A percentile compares a stretch with the other conserved stretches of the same genome.
phyloP scores from a whole-genome alignment of 2,797 vertebrate species.

The Staurois parvus region DNA sequence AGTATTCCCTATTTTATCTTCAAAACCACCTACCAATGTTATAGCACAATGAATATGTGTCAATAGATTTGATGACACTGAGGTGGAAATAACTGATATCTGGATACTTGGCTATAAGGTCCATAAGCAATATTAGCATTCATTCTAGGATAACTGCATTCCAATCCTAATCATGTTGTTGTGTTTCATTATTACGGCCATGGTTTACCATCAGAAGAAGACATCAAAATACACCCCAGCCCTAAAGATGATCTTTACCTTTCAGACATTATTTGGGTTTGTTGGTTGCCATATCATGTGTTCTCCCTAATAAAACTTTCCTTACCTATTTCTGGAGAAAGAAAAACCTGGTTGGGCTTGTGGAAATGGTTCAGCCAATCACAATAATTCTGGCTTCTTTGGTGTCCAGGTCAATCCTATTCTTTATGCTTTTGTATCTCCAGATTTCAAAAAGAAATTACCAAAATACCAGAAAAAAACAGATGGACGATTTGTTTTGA shows the following conservation, averaged over 20 bases:
- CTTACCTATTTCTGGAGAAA: neutral
- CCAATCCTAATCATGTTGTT: neutral
- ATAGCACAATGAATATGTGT: neutral
- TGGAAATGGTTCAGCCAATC: neutral
- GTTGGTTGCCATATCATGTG: neutral
- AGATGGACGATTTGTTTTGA: neutral
- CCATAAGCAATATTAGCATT: neutral
- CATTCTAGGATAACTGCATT: neutral
- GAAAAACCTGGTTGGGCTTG: neutral
- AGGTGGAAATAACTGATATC: neutral
- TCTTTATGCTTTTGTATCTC: neutral
- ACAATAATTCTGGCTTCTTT: neutral
- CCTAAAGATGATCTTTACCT: neutral
- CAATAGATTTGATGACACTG: neutral
- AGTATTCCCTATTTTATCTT: neutral
- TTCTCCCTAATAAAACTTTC: neutral
- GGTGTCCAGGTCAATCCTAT: neutral
- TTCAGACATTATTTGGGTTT: neutral
- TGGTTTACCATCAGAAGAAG: neutral
- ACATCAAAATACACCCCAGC: neutral
- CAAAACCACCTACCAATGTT: neutral
- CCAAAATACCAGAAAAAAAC: neutral
- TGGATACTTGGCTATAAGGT: neutral
- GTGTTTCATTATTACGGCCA: neutral
- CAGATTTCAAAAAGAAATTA: neutral